Base-by-base conservation (phyloP, 2,888 invertebrate species). In the Drosophila helvetica region DNA sequence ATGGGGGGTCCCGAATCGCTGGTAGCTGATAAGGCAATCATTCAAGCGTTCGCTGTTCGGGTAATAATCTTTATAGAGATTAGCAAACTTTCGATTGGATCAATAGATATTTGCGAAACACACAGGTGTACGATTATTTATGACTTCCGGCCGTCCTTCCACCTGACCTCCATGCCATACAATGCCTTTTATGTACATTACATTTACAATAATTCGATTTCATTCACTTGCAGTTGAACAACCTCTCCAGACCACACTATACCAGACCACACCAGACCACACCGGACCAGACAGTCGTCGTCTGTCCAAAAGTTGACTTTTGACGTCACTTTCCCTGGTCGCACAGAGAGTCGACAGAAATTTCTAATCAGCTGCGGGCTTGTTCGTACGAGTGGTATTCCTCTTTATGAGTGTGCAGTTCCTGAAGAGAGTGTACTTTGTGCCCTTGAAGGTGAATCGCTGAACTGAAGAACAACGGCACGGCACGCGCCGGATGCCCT, bases 271-370 rank as follows among this genome's bases (percentile, higher is more conserved):
- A 0, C 22, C 45, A 22, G 8, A 17, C 1, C 2, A 7, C 12
- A 30, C 46, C 9, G 19, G 48, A 38, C 43, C 27, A 38, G 33
- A 33, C 33, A 6, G 6, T 38, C 38, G 15, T 15, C 38, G 33
- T 38, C 38, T 38, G 38, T 38, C 38, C 38, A 53, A 59, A 73
- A 48, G 17, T 48, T 42, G 38, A 63, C 46, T 77, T 77, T 66
- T 79, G 67, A 65, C 80, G 80, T 63, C 61, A 74, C 50, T 57
- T 57, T 57, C 38, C 19, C 38, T 45, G 17, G n/a, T n/a, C n/a
- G 12, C 25, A 38, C 43, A 15, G 38, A 38, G 19, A 22, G 38
- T 17, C 54, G 43, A 25, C 22, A 43, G 19, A 22, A 46, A 53
- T 52, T 47, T 65, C 48, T 70, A 69, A 79, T 74, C 74, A 77